A percentile compares a stretch with the other conserved stretches of the same genome.
Evolutionary conservation across 2,888 invertebrate genomes (phyloP).

Genomic region (Chaetogeoica ovagalla): DNA sequence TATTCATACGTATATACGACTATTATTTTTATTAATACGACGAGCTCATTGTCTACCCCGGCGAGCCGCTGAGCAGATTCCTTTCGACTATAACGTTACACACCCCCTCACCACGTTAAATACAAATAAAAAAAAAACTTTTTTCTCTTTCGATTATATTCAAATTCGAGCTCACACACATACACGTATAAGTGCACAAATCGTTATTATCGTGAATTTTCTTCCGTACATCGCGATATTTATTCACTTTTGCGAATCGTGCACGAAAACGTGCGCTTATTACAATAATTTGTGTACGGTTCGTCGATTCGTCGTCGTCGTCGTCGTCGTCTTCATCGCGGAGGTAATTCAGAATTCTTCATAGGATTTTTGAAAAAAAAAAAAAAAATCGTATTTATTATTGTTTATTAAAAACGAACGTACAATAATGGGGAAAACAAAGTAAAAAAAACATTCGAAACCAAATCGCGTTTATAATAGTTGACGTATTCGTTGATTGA

Average conservation of each 20-base stretch:
- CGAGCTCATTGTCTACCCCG: constrained; percentile 13
- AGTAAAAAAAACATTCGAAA: no score
- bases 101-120: neutral
- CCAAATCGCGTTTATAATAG: no score
- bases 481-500: no score
- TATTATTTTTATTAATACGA: neutral
- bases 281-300: neutral
- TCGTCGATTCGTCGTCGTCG: neutral
- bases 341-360: no score
- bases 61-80: no score
- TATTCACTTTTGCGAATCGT: neutral
- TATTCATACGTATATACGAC: no score
- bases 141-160: constrained; percentile 32
- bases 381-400: no score
- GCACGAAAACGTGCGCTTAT: neutral
- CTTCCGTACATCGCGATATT: neutral
- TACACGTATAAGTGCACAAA: neutral
- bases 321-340: neutral
- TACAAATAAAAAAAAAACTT: neutral
- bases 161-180: neutral
- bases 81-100: no score
- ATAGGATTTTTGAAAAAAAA: no score
- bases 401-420: no score
- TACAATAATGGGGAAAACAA: no score
- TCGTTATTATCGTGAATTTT: no score